Evolutionary conservation across 2,888 invertebrate species (phyloP), one percentile per base, ranked within the genome.

Genomic region (Cephus runcator): DNA sequence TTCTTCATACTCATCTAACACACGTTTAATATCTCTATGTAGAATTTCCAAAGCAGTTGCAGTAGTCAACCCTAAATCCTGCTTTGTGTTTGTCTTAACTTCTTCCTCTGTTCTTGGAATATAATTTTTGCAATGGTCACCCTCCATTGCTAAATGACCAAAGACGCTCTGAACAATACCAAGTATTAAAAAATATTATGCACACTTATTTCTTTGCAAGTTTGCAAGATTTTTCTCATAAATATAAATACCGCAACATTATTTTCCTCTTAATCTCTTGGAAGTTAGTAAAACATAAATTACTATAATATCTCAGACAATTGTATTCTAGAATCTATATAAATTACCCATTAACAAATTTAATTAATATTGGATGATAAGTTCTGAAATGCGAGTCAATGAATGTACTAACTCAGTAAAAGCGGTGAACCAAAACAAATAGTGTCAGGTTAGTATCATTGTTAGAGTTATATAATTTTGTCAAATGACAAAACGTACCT

Each of bases 41-140:
- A 97, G 93, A 87, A 94, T 94, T 82, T 93, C 92, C 78, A 97
- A 90, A 34, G 97, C 96, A 80, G 94, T 94, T 87, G 93, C 92
- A 15, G 96, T 96, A 73, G 94, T 93, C 84, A 95, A 92, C 34
- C 96, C 96, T 36, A 89, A 80, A 35, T 78, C 83, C 80, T 87
- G 84, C 76, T 82, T 86, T 34, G 80, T 78, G 69, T 85, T 84
- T 12, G 83, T 76, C 31, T 85, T 83, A 30, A 80, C 75, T 76
- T 85, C 83, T 36, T 79, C 79, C 23, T 83, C 82, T 23, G 79
- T 80, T 76, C 78, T 82, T 15, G 81, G 81, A 77, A 79, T 78
- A 33, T 35, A 30, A 35, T 80, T 81, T 35, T 82, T 84, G 73
- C 78, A 79, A 73, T 83, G 83, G 78, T 85, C 83, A 33, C 82